Base-by-base conservation (phyloP, 2,888 invertebrate genomes). In the Cosmorhoe ocellata region DNA sequence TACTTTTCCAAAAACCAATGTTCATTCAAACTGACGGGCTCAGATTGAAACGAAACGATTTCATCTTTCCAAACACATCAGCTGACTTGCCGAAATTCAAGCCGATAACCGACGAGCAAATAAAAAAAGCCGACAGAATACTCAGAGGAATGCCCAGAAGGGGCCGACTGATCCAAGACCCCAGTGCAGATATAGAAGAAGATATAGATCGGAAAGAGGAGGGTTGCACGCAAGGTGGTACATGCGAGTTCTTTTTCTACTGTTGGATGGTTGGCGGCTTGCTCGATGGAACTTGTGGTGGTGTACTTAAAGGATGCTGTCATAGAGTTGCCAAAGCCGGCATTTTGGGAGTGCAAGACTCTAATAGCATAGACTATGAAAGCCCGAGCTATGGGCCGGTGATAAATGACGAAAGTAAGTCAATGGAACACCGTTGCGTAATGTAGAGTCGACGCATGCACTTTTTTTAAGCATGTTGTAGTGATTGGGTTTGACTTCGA, bases 211-310 rank as follows among this genome's bases (percentile, higher is more conserved):
- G 86, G 56, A 76, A 81, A 43, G 84, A 92, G 61, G 91, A 91
- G 64, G 85, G 90, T 61, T 95, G 95, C 77, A 85, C 92, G 34
- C 92, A 93, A 70, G 96, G 95, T 53, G 94, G 95, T 47, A 94
- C 94, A 60, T 97, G 97, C 83, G 97, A 97, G 84, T 97, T 97
- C 91, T 97, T 97, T 91, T 92, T 97, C 74, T 93, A 95, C 84
- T 97, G 97, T 89, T 97, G 97, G 97, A 93, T 97, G 92, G 93
- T 95, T 54, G 96, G 96, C 65, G 97, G 97, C 53, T 91, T 96
- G 51, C 91, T 97, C 74, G 96, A 97, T 72, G 96, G 96, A 62
- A 93, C 95, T 60, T 97, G 97, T 82, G 94, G 94, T 64, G 94
- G 95, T 58, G 91, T 97, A 61, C 91, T 97, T 66, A 95, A 94